Evolutionary conservation across 2,888 invertebrate genomes (phyloP).

Genomic region (Prenolepis imparis): DNA sequence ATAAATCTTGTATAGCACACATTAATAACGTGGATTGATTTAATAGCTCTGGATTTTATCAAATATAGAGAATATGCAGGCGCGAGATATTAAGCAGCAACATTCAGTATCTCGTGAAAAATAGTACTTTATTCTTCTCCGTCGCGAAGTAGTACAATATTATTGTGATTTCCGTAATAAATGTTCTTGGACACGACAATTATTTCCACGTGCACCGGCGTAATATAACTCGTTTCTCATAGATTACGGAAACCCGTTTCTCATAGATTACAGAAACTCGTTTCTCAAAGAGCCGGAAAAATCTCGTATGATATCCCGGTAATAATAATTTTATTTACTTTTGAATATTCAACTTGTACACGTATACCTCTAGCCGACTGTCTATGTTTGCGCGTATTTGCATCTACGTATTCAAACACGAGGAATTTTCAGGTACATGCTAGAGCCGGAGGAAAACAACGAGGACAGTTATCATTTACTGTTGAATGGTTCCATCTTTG

Average conservation of each 20-base stretch:
- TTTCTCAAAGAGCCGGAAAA: conserved; percentile 38
- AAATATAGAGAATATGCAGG: background rate
- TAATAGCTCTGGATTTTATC: background rate
- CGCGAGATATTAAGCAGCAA: background rate
- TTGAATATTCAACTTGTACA: background rate
- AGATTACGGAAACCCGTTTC: conserved; percentile 39
- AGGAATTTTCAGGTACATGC: conserved; percentile 84
- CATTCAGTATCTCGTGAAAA: background rate
- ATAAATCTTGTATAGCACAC: background rate
- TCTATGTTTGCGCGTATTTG: background rate
- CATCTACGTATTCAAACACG: background rate
- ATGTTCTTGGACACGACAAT: conserved; percentile 19
- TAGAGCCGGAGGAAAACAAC: conserved; percentile 87
- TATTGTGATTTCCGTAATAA: conserved; percentile 19
- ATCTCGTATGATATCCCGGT: conserved; percentile 24
- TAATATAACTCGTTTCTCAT: conserved; percentile 38
- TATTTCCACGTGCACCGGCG: conserved; percentile 16
- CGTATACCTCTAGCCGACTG: background rate
- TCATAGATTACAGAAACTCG: conserved; percentile 31
- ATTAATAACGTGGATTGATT: background rate
- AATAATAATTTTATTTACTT: conserved; percentile 1
- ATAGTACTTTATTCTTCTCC: background rate
- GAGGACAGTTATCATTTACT: conserved; percentile 88
- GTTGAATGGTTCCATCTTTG: conserved; percentile 88
- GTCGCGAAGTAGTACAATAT: background rate